These are phyloP conservation scores for Chymomyza procnemis DNA, from an alignment of 2,888 invertebrate genomes.

Conservation along the genomic window DNA sequence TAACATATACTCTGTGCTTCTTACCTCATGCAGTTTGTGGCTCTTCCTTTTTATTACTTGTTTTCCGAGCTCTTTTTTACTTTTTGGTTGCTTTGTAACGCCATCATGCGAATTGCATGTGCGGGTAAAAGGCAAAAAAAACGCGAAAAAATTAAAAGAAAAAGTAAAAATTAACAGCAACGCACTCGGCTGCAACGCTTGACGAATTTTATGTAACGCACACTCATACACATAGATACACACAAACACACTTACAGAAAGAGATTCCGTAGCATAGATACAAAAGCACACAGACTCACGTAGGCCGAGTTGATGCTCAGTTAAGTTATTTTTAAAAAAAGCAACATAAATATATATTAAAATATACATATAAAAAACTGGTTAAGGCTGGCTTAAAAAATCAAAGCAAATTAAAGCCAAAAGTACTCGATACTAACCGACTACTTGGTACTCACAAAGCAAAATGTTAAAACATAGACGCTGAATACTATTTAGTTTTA, in stretches of 20 bases:
- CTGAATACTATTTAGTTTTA: too few relatives aligned
- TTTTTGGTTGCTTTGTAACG: not conserved
- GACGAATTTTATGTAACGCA: slow-evolving; percentile 39
- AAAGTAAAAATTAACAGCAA: slow-evolving; percentile 33
- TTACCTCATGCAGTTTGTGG: not conserved
- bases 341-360: too few relatives aligned
- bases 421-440: too few relatives aligned
- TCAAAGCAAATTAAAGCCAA: not conserved
- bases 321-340: too few relatives aligned
- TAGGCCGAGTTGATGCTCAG: too few relatives aligned
- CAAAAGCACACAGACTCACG: not conserved
- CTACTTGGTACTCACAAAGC: too few relatives aligned
- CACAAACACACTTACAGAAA: too few relatives aligned
- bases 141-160: slow-evolving; percentile 29
- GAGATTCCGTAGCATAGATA: too few relatives aligned
- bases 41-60: slow-evolving; percentile 2
- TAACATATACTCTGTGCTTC: not conserved
- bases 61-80: not conserved
- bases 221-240: not conserved
- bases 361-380: too few relatives aligned
- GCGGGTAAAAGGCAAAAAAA: slow-evolving; percentile 16
- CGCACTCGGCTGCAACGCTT: slow-evolving; percentile 69
- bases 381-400: slow-evolving; percentile 18
- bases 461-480: too few relatives aligned
- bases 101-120: not conserved